Base-by-base conservation (phyloP, 2,888 invertebrate species). In the Pollenia labialis region DNA sequence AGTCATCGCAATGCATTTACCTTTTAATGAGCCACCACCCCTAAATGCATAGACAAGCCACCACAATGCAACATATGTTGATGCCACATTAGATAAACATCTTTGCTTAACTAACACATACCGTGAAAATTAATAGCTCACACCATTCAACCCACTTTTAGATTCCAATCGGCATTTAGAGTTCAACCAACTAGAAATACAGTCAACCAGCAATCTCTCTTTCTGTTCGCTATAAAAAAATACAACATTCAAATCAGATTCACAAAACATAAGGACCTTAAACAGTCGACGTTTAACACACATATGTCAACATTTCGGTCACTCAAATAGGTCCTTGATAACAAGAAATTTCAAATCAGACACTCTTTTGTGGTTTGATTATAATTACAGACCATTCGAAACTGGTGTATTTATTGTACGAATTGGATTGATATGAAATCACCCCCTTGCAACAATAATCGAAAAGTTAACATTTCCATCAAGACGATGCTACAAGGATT, bases 21-120 rank as follows among this genome's bases (percentile, higher is more conserved):
- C 72, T 74, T 68, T 58, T 54, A 64, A 81, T 84, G 56, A 81
- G 76, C 64, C 60, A 12, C 85, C 79, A 86, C 79, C 86, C 86
- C 86, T 74, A 79, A 69, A 64, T 40, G 18, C 11, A 54, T 16
- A 54, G 84, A 77, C 68, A 81, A 54, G 9, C 62, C 69, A 64
- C 72, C 81, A 80, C 58, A 58, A 60, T 69, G 14, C 89, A 92
- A 89, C 93, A 93, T 93, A 93, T 93, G 93, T 90, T 93, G 93
- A 92, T 93, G 93, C 93, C 93, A 93, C 92, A 93, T 93, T 93
- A 92, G 92, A 93, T 93, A 90, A 89, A 91, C 91, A 90, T 90
- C 91, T 91, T 91, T 92, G 91, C 93, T 92, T 90, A 88, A 84
- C 84, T 83, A 80, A 89, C 76, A 81, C 87, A 84, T 75, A 87